Evolutionary conservation across 2,888 invertebrate species (phyloP).

Genomic region (Dastarcus helophoroides): DNA sequence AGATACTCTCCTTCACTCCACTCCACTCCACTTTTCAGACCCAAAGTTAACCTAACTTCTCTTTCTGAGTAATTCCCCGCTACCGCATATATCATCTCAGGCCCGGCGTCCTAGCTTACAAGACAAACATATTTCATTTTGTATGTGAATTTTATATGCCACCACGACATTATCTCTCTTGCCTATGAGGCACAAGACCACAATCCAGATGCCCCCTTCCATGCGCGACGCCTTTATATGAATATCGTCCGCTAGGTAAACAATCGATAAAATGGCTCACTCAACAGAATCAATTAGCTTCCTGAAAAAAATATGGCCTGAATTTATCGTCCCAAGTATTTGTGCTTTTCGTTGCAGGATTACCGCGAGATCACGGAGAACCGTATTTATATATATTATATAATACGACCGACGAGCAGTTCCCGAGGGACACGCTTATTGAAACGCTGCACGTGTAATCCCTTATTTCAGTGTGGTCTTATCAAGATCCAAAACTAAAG

Average conservation of each 20-base stretch:
- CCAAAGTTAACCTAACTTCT: no score
- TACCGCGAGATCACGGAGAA: no score
- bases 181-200: slow-evolving; percentile 24
- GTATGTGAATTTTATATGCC: slow-evolving; percentile 32
- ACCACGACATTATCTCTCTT: slow-evolving; percentile 30
- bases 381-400: no score
- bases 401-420: no score
- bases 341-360: no score
- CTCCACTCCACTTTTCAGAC: slow-evolving; percentile 13
- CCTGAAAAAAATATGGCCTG: no score
- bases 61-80: no score
- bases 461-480: slow-evolving; percentile 31
- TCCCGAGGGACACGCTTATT: slow-evolving; percentile 9
- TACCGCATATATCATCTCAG: neutral
- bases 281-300: no score
- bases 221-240: no score
- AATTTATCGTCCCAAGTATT: no score
- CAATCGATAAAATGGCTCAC: no score
- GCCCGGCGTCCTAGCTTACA: slow-evolving; percentile 19
- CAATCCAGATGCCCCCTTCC: neutral
- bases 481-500: slow-evolving; percentile 27
- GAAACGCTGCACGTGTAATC: slow-evolving; percentile 26
- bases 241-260: no score
- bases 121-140: slow-evolving; percentile 35
- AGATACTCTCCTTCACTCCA: slow-evolving; percentile 24